phyloP scores from a whole-genome alignment of 2,797 vertebrate genomes.

The Paratrypauchen microcephalus region DNA sequence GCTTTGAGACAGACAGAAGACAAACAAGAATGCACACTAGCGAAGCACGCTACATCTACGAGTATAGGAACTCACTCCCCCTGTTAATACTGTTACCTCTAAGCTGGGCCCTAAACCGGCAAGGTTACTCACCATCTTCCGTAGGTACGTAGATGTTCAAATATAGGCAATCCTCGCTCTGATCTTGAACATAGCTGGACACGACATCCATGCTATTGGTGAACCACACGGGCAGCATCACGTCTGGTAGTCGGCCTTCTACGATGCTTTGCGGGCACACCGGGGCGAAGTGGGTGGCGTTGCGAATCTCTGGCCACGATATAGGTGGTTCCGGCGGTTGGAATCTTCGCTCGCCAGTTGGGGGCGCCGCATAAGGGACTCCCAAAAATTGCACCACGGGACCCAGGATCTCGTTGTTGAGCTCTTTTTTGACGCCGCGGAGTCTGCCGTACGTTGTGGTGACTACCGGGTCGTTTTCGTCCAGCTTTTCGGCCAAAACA shows the following conservation, averaged over 20 bases:
- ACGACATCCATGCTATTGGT: conserved; percentile 97
- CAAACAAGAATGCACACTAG: conserved; percentile 36
- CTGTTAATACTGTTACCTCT: conserved; percentile 13
- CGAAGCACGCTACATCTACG: conserved; percentile 26
- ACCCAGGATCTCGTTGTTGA: conserved; percentile 97
- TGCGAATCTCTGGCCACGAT: conserved; percentile 90
- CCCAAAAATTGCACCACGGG: conserved; percentile 96
- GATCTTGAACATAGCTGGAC: conserved; percentile 96
- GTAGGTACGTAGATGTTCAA: conserved; percentile 98
- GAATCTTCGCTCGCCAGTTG: conserved; percentile 91
- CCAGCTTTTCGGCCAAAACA: conserved; percentile 87
- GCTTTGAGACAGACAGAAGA: conserved; percentile 50
- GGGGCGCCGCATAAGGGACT: conserved; percentile 92
- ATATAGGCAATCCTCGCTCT: conserved; percentile 98
- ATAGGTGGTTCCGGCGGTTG: conserved; percentile 91
- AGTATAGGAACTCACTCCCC: conserved; percentile 11
- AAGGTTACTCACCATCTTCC: conserved; percentile 97
- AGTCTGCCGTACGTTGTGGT: conserved; percentile 88
- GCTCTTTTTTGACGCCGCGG: conserved; percentile 95
- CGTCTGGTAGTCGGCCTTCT: conserved; percentile 93
- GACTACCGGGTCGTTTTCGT: conserved; percentile 92
- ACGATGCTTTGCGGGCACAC: conserved; percentile 98
- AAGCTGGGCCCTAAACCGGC: conserved; percentile 62
- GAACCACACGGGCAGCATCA: conserved; percentile 99
- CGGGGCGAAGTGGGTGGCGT: conserved; percentile 92